Base-by-base conservation (phyloP, 2,113 vertebrate species). In the Ibidorhyncha struthersii region DNA sequence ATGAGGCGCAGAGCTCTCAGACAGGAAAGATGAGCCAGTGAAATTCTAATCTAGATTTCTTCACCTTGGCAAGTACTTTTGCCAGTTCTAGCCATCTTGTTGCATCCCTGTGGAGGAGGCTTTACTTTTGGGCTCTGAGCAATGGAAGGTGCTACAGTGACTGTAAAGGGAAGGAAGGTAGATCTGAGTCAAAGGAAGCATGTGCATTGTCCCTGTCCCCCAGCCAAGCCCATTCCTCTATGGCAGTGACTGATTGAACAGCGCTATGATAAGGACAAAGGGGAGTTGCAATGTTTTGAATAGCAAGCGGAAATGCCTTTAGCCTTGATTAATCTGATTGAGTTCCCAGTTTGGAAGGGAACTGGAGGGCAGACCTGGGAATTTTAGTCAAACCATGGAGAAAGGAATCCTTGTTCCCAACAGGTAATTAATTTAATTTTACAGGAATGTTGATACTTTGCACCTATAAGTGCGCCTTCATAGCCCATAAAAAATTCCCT, bases 361-460 rank as follows among this genome's bases (percentile, higher is more conserved):
- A 90, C 79, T 71, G 76, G 32, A 93, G 47, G 76, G 72, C 67
- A 96, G 78, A 94, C 53, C 34, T 95, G 81, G 81, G 52, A 95
- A 76, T 86, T 90, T 74, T 50, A 73, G 82, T 80, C 89, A 94
- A 95, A 79, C 0, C 1, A 88, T 32, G 41, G 50, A 65, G 89
- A 94, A 94, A 94, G 62, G 55, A 97, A 86, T 92, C 80, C 80
- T 92, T 92, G 70, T 96, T 98, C 76, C 89, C 79, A 93, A 92
- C 73, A 94, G 89, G 95, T 91, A 96, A 96, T 96, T 97, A 89
- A 97, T 97, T 97, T 94, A 94, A 94, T 96, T 96, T 81, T 87
- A 67, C 80, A 78, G 86, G 87, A 96, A 95, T 86, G 86, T 93
- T 92, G 94, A 95, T 95, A 81, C 82, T 88, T 96, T 92, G 87